Conservation (phyloP, 1,140 invertebrate genomes). For the Pararge aegeria region DNA sequence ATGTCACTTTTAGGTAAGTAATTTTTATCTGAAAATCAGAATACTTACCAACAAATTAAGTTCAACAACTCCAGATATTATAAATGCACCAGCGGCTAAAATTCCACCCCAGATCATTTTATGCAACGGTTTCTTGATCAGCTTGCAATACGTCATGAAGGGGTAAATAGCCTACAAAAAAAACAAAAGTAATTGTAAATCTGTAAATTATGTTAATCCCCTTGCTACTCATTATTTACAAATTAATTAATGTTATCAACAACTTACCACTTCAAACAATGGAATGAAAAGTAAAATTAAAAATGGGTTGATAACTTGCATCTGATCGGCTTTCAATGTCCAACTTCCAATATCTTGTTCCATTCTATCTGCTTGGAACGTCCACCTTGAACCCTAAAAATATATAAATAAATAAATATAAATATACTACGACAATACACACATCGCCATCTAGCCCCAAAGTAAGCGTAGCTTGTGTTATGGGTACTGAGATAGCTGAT, state of each 20-base stretch:
- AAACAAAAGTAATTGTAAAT: not conserved
- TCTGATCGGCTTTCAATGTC: constrained; percentile 88
- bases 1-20: no score
- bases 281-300: constrained; percentile 90
- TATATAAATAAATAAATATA: not conserved
- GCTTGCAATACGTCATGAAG: constrained; percentile 88
- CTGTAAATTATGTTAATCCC: no score
- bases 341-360: constrained; percentile 81
- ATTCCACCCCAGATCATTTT: constrained; percentile 92
- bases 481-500: no score
- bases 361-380: constrained; percentile 85
- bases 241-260: not conserved
- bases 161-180: constrained; percentile 85
- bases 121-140: constrained; percentile 91
- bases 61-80: constrained; percentile 93
- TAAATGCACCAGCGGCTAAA: constrained; percentile 90
- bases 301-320: constrained; percentile 90
- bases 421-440: no score
- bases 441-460: no score
- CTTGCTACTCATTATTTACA: no score
- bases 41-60: constrained; percentile 85
- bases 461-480: no score
- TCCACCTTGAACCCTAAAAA: constrained; percentile 80
- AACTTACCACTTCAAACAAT: constrained; percentile 84
- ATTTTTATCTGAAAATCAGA: no score